Evolutionary conservation across 2,888 invertebrate genomes (phyloP), one percentile per base, ranked within the genome.

Genomic region (Unio pictorum): DNA sequence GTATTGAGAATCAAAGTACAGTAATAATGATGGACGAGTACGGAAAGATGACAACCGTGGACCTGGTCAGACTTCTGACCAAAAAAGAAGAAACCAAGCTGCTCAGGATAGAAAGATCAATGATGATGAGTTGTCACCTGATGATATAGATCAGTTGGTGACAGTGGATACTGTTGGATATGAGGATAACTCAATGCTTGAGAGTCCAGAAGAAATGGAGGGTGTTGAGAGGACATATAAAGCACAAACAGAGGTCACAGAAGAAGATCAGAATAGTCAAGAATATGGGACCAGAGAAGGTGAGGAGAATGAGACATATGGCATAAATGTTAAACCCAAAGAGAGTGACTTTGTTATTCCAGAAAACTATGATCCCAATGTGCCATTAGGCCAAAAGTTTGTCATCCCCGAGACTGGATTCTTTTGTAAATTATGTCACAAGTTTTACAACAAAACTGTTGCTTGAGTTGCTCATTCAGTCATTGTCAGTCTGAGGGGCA

Each of bases 361-460:
- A 55, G 75, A 71, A 30, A 67, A 69, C 55, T 77, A 71, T 70
- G 74, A 80, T 57, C 72, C 80, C 45, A 71, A 66, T 28, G 55
- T 68, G 23, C 61, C 76, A 59, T 60, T 77, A 60, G 80, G 80
- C 72, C 84, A 86, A 72, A 81, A 78, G 58, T 85, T 77, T 74
- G 80, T 88, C 4, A 76, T 87, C 26, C 82, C 85, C 54, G 87
- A 88, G 56, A 81, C 86, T 18, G 89, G 89, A 5, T 88, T 80
- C 79, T 88, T 88, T 83, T 89, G 89, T 74, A 88, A 88, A 71
- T 75, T 88, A 20, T 89, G 89, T 71, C 82, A 85, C 75, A 88
- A 88, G 81, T 89, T 89, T 75, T 89, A 87, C 78, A 86, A 84
- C 75, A 87, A 87, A 70, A 69, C 76, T 17, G 78, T 84, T 62